Conservation (phyloP, 2,797 vertebrate genomes). For the Rhincodon typus region DNA sequence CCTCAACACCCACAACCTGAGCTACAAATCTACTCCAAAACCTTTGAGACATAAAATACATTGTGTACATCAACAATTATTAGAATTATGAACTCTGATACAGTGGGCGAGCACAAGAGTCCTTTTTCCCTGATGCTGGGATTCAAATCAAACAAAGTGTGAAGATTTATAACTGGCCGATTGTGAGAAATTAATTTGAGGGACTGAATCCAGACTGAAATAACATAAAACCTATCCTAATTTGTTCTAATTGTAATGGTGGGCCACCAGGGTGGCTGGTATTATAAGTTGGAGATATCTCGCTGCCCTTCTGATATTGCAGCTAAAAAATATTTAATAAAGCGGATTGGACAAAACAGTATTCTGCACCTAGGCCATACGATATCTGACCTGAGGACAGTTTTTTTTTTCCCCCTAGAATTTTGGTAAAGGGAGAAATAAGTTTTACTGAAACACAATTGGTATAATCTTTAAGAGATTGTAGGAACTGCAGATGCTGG, state of each 20-base stretch:
- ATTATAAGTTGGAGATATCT: background rate
- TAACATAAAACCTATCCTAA: background rate
- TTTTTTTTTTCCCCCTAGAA: background rate
- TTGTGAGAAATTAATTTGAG: background rate
- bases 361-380: background rate
- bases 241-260: background rate
- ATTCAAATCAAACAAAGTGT: background rate
- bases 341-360: background rate
- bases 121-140: background rate
- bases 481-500: no score
- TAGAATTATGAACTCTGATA: background rate
- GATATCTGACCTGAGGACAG: no score
- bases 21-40: no score
- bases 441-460: background rate
- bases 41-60: no score
- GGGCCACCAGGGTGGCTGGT: background rate
- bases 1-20: no score
- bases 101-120: background rate
- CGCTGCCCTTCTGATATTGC: background rate
- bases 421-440: background rate
- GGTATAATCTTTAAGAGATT: no score
- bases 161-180: background rate
- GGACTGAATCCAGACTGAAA: background rate
- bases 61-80: background rate
- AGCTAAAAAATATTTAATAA: background rate